Evolutionary conservation across 2,113 vertebrate species (phyloP).

Genomic region (Vulpes ferrilata): DNA sequence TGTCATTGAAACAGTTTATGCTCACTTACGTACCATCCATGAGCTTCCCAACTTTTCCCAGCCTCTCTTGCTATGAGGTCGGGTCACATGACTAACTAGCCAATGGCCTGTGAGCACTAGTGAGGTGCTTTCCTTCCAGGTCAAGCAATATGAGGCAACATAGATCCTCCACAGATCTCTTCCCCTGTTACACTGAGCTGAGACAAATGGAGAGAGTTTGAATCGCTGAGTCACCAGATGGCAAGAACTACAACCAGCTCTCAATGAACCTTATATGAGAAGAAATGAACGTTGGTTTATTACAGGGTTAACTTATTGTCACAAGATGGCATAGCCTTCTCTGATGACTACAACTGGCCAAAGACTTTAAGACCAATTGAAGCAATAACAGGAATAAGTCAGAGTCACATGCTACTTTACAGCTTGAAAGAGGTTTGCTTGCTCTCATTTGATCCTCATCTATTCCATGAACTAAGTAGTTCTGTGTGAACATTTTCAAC

Average conservation of each 20-base stretch:
- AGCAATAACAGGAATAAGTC: neutral
- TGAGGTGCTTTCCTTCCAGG: neutral
- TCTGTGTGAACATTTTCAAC: conserved; percentile 22
- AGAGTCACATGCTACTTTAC: neutral
- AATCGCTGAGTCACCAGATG: neutral
- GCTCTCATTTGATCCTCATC: neutral
- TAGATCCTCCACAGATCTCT: neutral
- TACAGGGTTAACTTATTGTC: neutral
- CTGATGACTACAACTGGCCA: neutral
- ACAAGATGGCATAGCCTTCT: neutral
- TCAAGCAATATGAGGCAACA: neutral
- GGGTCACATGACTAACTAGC: neutral
- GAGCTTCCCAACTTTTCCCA: neutral
- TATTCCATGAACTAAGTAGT: neutral
- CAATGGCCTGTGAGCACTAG: neutral
- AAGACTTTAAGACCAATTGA: neutral
- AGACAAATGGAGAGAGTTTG: neutral
- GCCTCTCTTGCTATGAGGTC: neutral
- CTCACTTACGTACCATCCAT: neutral
- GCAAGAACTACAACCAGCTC: neutral
- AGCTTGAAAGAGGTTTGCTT: neutral
- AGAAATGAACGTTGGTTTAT: neutral
- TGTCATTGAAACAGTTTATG: neutral
- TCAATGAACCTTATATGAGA: neutral
- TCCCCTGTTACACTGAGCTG: neutral